Base-by-base conservation (phyloP, 1,140 invertebrate genomes). In the Riptortus pedestris region DNA sequence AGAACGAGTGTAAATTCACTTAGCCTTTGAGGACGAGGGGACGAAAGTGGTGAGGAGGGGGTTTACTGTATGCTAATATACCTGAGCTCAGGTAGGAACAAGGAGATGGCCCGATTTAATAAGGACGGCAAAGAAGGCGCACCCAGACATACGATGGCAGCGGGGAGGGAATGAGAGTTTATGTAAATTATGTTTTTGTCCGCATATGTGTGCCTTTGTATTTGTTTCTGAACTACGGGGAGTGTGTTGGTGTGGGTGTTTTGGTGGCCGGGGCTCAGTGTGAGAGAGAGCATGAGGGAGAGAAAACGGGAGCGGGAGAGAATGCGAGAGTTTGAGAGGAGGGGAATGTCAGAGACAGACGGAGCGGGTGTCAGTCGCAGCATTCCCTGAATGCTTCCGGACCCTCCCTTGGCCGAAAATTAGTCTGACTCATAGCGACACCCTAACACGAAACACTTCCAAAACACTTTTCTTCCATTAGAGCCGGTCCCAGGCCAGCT, bases 401-500 rank as follows among this genome's bases (percentile, higher is more conserved):
- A 55, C 51, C 51, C 24, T 24, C 51, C 51, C 20, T 14, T 14
- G 51, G 20, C 51, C 24, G 51, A 55, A 55, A 55, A 55, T 55
- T 55, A 55, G 51, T 55, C 51, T 55, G 51, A 55, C 51, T 55
- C 51, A 55, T 24, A 18, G 51, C 14, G 18, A 24, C n/a, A 24
- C 51, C 51, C 51, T 24, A 55, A 55, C 51, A 55, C 51, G 51
- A 55, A 55, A 55, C 51, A 55, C 18, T 55, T 55, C 14, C 20
- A 24, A 55, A 55, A 55, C 51, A 55, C 18, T 55, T 55, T 55
- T 26, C 51, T 55, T 55, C 51, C 51, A 55, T 55, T 55, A 55
- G 51, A 14, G 51, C 51, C 51, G 24, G 18, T 55, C 24, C 24
- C 51, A 1, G 51, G 24, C 20, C 22, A n/a, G 45, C 45, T 22